Evolutionary conservation across 2,888 invertebrate genomes (phyloP).

Genomic region (Caenorhabditis japonica): DNA sequence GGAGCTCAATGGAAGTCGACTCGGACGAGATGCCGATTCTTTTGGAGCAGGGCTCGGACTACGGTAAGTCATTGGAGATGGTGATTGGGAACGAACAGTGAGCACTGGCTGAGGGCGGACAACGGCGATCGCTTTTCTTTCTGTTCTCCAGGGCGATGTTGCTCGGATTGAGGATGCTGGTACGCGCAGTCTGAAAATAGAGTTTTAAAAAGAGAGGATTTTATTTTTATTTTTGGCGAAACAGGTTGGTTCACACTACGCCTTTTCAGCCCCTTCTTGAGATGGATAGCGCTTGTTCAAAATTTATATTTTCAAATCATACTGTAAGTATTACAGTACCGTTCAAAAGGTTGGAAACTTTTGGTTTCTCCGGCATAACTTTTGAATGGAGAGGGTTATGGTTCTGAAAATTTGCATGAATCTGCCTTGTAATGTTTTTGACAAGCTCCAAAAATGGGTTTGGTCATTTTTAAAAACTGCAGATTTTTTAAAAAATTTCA

Average conservation of each 20-base stretch:
- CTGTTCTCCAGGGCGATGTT: constrained; percentile 61
- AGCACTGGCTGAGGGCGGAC: constrained; percentile 75
- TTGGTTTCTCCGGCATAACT: no score
- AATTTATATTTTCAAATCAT: no score
- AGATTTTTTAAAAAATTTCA: no score
- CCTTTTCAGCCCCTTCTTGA: no score
- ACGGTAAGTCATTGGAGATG: constrained; percentile 51
- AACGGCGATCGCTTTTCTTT: constrained; percentile 67
- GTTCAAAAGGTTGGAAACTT: no score
- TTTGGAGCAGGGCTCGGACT: constrained; percentile 58
- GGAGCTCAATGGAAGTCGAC: constrained; percentile 63
- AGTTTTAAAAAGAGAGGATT: constrained; percentile 4
- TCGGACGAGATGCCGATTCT: constrained; percentile 39
- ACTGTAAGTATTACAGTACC: no score
- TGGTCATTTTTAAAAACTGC: no score
- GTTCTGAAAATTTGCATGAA: no score
- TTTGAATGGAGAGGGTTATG: no score
- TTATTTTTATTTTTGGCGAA: background rate
- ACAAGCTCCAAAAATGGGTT: no score
- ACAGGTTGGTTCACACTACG: background rate
- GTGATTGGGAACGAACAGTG: constrained; percentile 56
- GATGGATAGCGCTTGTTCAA: no score
- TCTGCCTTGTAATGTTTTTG: no score
- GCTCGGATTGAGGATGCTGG: constrained; percentile 44
- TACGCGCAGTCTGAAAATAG: constrained; percentile 28